These are phyloP conservation scores for Microctonus brassicae DNA, from an alignment of 2,888 invertebrate species.

Conservation along the genomic window DNA sequence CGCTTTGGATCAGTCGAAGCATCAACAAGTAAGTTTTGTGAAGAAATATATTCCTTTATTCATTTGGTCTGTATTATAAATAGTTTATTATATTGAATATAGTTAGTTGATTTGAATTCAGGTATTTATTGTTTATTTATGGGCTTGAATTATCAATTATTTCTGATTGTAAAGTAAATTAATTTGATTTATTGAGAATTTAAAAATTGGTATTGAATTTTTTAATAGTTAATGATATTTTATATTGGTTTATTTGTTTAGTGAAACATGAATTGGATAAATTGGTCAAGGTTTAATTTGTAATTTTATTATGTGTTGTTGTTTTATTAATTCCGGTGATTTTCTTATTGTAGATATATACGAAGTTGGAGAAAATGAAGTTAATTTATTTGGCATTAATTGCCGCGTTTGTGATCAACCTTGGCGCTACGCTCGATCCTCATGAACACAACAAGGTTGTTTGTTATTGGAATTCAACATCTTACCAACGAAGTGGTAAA, in stretches of 20 bases:
- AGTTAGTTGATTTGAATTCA: no score
- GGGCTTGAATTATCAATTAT: no score
- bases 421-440: slow-evolving; percentile 67
- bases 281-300: not conserved
- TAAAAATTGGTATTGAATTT: not conserved
- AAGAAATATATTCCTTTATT: not conserved
- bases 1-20: slow-evolving; percentile 38
- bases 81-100: no score
- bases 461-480: slow-evolving; percentile 81
- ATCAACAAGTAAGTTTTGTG: slow-evolving; percentile 36
- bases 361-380: slow-evolving; percentile 48
- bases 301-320: no score
- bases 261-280: not conserved
- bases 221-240: not conserved
- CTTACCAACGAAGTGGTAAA: slow-evolving; percentile 79
- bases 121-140: no score
- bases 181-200: no score
- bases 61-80: no score
- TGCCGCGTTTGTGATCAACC: slow-evolving; percentile 58
- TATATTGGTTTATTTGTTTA: not conserved
- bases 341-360: not conserved
- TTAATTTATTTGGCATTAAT: slow-evolving; percentile 51
- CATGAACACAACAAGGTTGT: slow-evolving; percentile 75
- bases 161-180: no score
- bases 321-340: slow-evolving; percentile 9